Percentiles rank a stretch among this genome's conserved stretches.
Conservation (phyloP, 2,888 invertebrate genomes). For the Sympetrum striolatum region DNA sequence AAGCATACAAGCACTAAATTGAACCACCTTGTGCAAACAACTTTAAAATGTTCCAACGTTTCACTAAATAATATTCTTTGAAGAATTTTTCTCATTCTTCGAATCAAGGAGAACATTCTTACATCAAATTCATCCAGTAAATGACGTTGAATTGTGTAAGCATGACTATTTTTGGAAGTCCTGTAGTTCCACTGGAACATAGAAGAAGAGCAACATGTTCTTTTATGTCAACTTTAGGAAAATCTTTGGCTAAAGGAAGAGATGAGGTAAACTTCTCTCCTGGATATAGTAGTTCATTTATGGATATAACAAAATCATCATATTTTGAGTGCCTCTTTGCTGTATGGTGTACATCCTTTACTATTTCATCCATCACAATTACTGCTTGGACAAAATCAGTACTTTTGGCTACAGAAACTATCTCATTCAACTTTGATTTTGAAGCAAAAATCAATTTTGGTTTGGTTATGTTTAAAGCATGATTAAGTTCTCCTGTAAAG, state of each 20-base stretch:
- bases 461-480: conserved; percentile 72
- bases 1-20: too few species aligned
- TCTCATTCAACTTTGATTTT: conserved; percentile 64
- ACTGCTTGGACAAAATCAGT: conserved; percentile 65
- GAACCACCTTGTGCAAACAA: too few species aligned
- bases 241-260: background rate
- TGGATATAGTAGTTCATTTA: conserved; percentile 58
- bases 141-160: conserved; percentile 73
- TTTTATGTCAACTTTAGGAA: background rate
- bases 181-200: conserved; percentile 81
- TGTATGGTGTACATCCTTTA: background rate
- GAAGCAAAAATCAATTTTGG: conserved; percentile 76
- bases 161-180: conserved; percentile 79
- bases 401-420: conserved; percentile 64
- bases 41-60: too few species aligned
- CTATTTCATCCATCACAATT: conserved; percentile 61
- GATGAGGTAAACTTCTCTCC: conserved; percentile 49
- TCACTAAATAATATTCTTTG: too few species aligned
- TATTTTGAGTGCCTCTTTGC: conserved; percentile 49
- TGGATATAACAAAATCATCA: conserved; percentile 53
- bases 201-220: conserved; percentile 66
- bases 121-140: conserved; percentile 47
- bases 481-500: conserved; percentile 71
- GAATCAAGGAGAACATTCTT: too few species aligned
- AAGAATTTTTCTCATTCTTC: too few species aligned